phyloP scores from a whole-genome alignment of 2,113 vertebrate genomes.

The Struthio camelus region DNA sequence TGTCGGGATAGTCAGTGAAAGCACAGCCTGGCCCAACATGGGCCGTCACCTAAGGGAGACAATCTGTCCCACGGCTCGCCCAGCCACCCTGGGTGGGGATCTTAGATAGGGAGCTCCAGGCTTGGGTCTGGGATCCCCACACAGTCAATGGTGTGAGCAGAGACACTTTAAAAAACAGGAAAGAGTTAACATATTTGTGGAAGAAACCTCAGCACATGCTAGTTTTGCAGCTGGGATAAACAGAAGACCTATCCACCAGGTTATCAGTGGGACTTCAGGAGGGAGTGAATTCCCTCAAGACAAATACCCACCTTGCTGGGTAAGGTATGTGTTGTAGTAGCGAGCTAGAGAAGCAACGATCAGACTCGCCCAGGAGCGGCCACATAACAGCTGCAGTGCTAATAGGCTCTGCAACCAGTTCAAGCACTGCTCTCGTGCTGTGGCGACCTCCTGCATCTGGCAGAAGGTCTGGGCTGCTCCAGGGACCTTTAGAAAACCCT shows the following conservation, averaged over 20 bases:
- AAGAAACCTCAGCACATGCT: neutral
- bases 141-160: neutral
- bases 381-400: neutral
- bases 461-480: too few species aligned
- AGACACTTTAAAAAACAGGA: neutral
- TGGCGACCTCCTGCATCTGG: too few species aligned
- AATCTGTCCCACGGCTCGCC: neutral
- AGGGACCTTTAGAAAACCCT: too few species aligned
- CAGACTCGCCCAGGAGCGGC: neutral
- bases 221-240: neutral
- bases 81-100: too few species aligned
- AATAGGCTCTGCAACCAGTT: too few species aligned
- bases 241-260: neutral
- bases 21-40: fast-evolving
- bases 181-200: neutral
- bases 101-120: neutral
- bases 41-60: neutral
- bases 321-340: neutral
- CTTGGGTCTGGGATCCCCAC: neutral
- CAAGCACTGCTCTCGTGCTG: too few species aligned
- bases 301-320: neutral
- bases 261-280: neutral
- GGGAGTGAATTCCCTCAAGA: neutral
- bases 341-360: neutral
- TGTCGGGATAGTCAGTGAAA: neutral